Percentiles rank a stretch among this genome's conserved stretches.
Conservation (phyloP, 1,140 invertebrate genomes). For the Drosophila jambulina region DNA sequence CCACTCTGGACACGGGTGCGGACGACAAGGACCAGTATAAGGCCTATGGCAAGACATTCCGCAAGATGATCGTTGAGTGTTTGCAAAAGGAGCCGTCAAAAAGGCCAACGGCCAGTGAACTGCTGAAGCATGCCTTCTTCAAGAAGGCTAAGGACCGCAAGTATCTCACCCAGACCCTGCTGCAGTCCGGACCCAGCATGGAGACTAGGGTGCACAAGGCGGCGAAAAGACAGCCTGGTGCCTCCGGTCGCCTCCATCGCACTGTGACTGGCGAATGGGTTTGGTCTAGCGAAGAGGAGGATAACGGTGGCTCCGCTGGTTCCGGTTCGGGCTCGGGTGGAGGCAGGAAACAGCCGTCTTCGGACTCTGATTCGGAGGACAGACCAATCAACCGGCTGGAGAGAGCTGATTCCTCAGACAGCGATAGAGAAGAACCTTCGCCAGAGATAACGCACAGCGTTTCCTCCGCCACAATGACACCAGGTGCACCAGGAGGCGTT, state of each 20-base stretch:
- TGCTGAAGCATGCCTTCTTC: constrained; percentile 99
- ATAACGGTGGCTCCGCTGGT: constrained; percentile 75
- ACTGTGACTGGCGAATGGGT: constrained; percentile 99
- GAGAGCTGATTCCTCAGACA: constrained; percentile 87
- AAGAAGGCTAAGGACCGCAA: constrained; percentile 99
- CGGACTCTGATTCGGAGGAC: constrained; percentile 85
- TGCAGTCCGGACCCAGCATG: constrained; percentile 94
- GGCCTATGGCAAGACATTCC: constrained; percentile 98
- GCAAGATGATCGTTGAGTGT: constrained; percentile 97
- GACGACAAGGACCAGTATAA: constrained; percentile 99
- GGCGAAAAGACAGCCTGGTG: constrained; percentile 93
- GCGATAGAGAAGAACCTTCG: constrained; percentile 79
- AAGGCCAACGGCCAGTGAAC: constrained; percentile 97
- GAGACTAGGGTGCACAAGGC: constrained; percentile 96
- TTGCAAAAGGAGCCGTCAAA: constrained; percentile 98
- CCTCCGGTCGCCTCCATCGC: constrained; percentile 95
- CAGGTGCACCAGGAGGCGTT: constrained; percentile 17
- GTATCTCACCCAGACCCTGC: constrained; percentile 95
- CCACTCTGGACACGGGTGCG: constrained; percentile 96
- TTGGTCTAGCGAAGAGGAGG: constrained; percentile 94
- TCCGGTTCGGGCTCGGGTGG: constrained; percentile 40
- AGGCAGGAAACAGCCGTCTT: constrained; percentile 78
- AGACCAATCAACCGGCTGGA: constrained; percentile 87
- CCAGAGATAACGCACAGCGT: constrained; percentile 75
- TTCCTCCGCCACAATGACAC: constrained; percentile 66